These are phyloP conservation scores for Xylota segnis DNA, from an alignment of 2,888 invertebrate genomes.

Conservation along the genomic window DNA sequence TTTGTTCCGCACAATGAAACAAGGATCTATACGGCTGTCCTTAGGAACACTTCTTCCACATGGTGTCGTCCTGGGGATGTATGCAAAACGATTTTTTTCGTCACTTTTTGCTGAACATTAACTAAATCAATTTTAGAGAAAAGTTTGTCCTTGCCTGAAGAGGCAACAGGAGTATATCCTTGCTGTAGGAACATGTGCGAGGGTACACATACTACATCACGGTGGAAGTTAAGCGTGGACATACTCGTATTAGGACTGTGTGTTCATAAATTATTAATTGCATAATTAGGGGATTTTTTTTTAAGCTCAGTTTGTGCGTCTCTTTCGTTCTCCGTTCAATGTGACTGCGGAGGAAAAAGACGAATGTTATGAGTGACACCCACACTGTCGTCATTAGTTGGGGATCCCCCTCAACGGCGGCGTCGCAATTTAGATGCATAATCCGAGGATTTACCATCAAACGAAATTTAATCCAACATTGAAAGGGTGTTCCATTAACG, in stretches of 20 bases:
- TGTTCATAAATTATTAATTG: constrained; percentile 60
- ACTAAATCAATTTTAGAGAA: constrained; percentile 67
- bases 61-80: constrained; percentile 17
- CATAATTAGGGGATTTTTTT: constrained; percentile 54
- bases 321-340: background rate
- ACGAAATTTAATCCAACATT: constrained; percentile 49
- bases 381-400: constrained; percentile 13
- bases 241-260: constrained; percentile 19
- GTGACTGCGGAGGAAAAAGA: background rate
- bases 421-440: constrained; percentile 36
- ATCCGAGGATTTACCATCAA: constrained; percentile 47
- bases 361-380: background rate
- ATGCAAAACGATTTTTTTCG: constrained; percentile 16
- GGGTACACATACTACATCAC: constrained; percentile 24
- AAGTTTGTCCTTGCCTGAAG: constrained; percentile 48
- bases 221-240: constrained; percentile 5
- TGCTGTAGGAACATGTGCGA: constrained; percentile 11
- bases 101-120: constrained; percentile 37
- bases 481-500: constrained; percentile 55
- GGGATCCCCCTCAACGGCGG: background rate
- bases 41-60: constrained; percentile 15
- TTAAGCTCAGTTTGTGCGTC: constrained; percentile 2
- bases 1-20: constrained; percentile 56
- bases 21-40: constrained; percentile 36
- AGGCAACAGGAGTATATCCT: background rate